Conservation (phyloP, 2,888 invertebrate species). For the Busseola fusca region DNA sequence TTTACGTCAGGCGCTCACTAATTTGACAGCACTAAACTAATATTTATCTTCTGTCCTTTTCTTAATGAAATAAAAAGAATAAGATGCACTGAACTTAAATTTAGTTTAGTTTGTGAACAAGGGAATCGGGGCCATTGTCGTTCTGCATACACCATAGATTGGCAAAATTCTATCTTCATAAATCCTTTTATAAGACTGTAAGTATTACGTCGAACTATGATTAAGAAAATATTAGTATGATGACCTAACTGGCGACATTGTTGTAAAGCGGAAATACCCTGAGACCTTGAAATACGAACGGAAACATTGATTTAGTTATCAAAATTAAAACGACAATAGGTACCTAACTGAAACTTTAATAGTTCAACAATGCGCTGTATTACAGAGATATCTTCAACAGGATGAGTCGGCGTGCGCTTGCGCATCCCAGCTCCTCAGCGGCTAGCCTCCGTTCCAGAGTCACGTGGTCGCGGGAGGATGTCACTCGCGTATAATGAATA, state of each 20-base stretch:
- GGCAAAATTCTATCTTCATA: not conserved
- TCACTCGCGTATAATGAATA: slow-evolving; percentile 60
- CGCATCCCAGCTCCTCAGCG: slow-evolving; percentile 52
- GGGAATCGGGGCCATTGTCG: too few relatives aligned
- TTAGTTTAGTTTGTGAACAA: too few relatives aligned
- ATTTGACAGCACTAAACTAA: too few relatives aligned
- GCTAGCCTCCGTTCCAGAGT: slow-evolving; percentile 57
- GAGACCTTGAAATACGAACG: slow-evolving; percentile 15
- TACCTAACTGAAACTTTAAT: not conserved
- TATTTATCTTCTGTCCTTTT: too few relatives aligned
- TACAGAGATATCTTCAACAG: slow-evolving; percentile 18
- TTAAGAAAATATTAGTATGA: not conserved
- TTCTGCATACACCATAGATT: not conserved
- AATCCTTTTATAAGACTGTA: not conserved
- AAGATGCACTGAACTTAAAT: too few relatives aligned
- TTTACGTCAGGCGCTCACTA: too few relatives aligned
- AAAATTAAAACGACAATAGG: slow-evolving; percentile 12
- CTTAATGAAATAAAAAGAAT: too few relatives aligned
- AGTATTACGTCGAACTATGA: not conserved
- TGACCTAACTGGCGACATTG: not conserved
- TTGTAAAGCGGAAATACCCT: not conserved
- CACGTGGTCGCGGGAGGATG: slow-evolving; percentile 58
- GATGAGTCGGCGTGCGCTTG: slow-evolving; percentile 27
- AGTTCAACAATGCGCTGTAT: not conserved
- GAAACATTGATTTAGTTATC: slow-evolving; percentile 19